These are phyloP conservation scores for Caenorhabditis sp. DNA, from an alignment of 2,888 invertebrate species.

Conservation along the genomic window DNA sequence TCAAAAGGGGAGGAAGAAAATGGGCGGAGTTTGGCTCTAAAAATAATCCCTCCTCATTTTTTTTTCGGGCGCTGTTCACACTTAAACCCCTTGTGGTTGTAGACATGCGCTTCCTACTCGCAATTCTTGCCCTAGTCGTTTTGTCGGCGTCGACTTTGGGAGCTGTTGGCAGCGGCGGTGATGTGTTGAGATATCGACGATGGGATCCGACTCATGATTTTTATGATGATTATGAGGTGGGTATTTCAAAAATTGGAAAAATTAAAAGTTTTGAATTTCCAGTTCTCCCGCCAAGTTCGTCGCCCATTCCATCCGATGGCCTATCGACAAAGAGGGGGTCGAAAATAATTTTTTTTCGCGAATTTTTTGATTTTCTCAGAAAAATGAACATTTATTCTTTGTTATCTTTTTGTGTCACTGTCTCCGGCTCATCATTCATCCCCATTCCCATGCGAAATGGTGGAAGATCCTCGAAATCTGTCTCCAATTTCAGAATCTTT, in stretches of 20 bases:
- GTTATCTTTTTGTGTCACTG: background rate
- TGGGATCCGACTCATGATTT: constrained; percentile 47
- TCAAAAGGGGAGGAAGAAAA: background rate
- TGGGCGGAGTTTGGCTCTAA: background rate
- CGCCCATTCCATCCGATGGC: constrained; percentile 44
- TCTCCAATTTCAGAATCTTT: background rate
- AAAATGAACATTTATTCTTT: background rate
- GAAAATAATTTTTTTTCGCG: background rate
- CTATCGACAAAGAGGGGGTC: constrained; percentile 24
- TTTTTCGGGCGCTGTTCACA: constrained; percentile 1
- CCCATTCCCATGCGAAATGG: background rate
- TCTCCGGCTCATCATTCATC: background rate
- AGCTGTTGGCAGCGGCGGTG: too few relatives aligned
- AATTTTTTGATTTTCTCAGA: too few relatives aligned
- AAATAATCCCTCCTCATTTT: background rate
- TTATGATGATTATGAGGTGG: constrained; percentile 41
- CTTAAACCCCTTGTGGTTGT: background rate
- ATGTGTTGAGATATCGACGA: constrained; percentile 18
- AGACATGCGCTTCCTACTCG: constrained; percentile 27
- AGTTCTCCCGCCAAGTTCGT: constrained; percentile 39
- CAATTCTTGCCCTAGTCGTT: constrained; percentile 12
- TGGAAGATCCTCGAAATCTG: background rate
- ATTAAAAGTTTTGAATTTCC: constrained; percentile 6
- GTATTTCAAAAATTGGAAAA: background rate
- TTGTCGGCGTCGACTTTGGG: background rate